Evolutionary conservation across 2,797 vertebrate species (phyloP).

Genomic region (Fratercula arctica): DNA sequence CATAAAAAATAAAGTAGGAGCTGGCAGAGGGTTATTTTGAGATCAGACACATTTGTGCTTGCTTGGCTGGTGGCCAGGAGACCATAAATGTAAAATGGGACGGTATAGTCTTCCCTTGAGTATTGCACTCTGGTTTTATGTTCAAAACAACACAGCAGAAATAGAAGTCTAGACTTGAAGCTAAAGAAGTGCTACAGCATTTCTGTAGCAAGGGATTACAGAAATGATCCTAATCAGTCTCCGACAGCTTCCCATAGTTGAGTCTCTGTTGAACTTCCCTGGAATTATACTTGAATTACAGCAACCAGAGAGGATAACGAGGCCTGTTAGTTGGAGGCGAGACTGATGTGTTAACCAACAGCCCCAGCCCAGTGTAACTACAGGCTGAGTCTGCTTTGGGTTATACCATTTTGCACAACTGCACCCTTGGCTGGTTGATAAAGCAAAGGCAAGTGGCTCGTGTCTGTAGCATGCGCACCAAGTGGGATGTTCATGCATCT

Average conservation of each 20-base stretch:
- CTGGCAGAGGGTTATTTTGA: background rate
- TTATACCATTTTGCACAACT: background rate
- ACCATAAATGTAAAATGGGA: background rate
- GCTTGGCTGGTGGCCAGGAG: background rate
- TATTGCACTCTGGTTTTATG: background rate
- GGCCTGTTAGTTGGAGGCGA: background rate
- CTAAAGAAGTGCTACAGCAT: background rate
- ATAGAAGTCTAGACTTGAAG: conserved; percentile 20
- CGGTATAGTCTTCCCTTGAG: background rate
- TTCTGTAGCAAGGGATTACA: background rate
- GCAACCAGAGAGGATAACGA: background rate
- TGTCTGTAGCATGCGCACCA: background rate
- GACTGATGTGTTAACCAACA: background rate
- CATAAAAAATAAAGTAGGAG: background rate
- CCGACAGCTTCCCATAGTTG: background rate
- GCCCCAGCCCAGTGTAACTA: background rate
- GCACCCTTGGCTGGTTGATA: background rate
- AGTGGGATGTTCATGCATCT: background rate
- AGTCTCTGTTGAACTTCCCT: background rate
- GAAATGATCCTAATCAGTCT: background rate
- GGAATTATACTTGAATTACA: background rate
- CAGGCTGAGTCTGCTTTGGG: background rate
- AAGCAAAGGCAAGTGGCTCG: background rate
- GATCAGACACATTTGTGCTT: background rate
- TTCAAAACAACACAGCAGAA: background rate